Percentiles rank a stretch among this genome's conserved stretches.
Evolutionary conservation across 2,888 invertebrate genomes (phyloP).

Genomic region (Diplolepis rosae): DNA sequence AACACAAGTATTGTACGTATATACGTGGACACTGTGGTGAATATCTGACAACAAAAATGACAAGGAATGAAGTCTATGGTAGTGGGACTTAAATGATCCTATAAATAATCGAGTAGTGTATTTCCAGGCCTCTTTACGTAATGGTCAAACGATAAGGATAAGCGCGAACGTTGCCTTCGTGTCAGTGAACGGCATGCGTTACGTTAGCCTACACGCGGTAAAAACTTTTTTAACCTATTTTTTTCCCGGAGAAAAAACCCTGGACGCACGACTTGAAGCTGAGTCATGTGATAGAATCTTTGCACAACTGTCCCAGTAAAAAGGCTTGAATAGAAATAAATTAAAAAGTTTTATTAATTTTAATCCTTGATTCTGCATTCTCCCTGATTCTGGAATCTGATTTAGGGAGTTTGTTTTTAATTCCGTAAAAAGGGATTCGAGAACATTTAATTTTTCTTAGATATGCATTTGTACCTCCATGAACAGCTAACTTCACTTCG

Average conservation of each 20-base stretch:
- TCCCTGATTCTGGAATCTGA: no score
- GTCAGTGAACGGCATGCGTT: conserved; percentile 5
- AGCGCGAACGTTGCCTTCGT: conserved; percentile 35
- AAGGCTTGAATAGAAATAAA: no score
- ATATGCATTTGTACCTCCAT: no score
- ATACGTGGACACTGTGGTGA: not conserved
- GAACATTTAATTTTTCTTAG: no score
- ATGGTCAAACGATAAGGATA: conserved; percentile 58
- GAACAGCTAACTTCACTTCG: no score
- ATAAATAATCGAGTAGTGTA: conserved; percentile 60
- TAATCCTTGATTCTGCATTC: no score
- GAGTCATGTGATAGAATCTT: not conserved
- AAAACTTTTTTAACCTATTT: not conserved
- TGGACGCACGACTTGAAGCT: not conserved
- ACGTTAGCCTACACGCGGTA: not conserved
- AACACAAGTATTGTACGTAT: not conserved
- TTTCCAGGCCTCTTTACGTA: conserved; percentile 61
- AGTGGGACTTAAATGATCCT: conserved; percentile 44
- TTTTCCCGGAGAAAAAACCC: not conserved
- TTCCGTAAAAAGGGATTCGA: no score
- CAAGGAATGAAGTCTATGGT: conserved; percentile 39
- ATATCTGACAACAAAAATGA: conserved; percentile 33
- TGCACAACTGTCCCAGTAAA: no score
- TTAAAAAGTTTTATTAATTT: no score
- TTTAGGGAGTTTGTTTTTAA: no score